Evolutionary conservation across 1,140 invertebrate genomes (phyloP).

Genomic region (Steinernema feltiae): DNA sequence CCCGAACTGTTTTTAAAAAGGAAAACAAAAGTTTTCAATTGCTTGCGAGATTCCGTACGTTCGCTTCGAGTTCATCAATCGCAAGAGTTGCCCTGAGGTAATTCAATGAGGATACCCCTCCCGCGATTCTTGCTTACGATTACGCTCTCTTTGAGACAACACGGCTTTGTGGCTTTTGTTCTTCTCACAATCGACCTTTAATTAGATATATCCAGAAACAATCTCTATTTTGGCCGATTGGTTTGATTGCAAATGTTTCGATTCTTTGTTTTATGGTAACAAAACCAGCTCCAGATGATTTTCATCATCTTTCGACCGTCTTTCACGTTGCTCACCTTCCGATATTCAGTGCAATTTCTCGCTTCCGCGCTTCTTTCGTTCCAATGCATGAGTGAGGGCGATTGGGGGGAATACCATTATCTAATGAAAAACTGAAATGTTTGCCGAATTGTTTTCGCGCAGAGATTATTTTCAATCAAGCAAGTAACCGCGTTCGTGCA

Average conservation of each 20-base stretch:
- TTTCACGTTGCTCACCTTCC: too few relatives aligned
- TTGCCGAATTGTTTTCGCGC: background rate
- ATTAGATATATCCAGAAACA: slow-evolving; percentile 14
- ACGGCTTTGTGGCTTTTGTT: background rate
- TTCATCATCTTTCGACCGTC: too few relatives aligned
- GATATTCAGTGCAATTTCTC: too few relatives aligned
- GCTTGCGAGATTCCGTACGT: background rate
- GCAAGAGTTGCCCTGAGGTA: background rate
- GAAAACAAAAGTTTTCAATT: too few relatives aligned
- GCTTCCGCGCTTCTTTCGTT: too few relatives aligned
- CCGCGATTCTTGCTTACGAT: background rate
- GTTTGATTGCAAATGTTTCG: too few relatives aligned
- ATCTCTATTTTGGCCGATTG: too few relatives aligned
- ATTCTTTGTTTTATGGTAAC: too few relatives aligned
- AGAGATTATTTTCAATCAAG: slow-evolving; percentile 8
- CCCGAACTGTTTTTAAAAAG: too few relatives aligned
- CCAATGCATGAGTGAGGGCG: too few relatives aligned
- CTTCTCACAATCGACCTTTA: background rate
- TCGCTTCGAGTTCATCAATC: background rate
- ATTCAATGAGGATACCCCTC: background rate
- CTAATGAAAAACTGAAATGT: slow-evolving; percentile 24
- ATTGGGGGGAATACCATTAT: background rate
- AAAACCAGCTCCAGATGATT: too few relatives aligned
- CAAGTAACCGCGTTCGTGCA: slow-evolving; percentile 13
- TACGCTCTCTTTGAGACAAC: background rate